Evolutionary conservation across 2,888 invertebrate species (phyloP), one percentile per base, ranked within the genome.

Genomic region (Acleris literana): DNA sequence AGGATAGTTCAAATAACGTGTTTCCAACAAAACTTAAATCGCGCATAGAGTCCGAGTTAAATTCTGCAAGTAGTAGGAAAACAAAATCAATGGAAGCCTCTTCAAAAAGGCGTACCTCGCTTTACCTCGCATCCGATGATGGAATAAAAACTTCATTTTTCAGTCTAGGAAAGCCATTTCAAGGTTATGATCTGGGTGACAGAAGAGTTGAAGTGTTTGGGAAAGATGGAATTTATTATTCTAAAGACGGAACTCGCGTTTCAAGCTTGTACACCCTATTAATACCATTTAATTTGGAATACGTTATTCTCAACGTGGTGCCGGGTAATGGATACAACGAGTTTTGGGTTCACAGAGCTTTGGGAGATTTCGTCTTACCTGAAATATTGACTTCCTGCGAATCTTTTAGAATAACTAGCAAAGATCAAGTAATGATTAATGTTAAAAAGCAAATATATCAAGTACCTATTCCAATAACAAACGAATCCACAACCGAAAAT

Each of bases 191-290:
- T 75, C 82, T 92, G 70, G 84, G 89, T 25, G 83, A 91, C 29
- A 79, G 92, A 74, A 82, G 92, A 74, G 85, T 91, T 2, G 90
- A 92, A 81, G 83, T 87, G 18, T 87, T 91, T 71, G 92, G 93
- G 13, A 89, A 87, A 81, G 85, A 90, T 74, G 77, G 80, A 1
- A 76, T 77, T 63, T 93, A 75, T 78, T 90, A 86, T 77, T 89
- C 92, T 46, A 83, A 80, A 74, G 92, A 92, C 70, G 92, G 91
- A 2, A 87, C 88, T 18, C 79, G 79, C 63, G 76, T 91, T 17
- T 75, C 74, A 9, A 84, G 76, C 73, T 76, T 73, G 70, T 90
- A 92, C 72, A 85, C 80, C 55, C 78, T 88, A 65, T 74, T 84
- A 33, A 90, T 92, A 75, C 92, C 91, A 6, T 78, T 78, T 67